Evolutionary conservation across 1,140 invertebrate species (phyloP), one percentile per base, ranked within the genome.

Genomic region (Drosophila mauritiana): DNA sequence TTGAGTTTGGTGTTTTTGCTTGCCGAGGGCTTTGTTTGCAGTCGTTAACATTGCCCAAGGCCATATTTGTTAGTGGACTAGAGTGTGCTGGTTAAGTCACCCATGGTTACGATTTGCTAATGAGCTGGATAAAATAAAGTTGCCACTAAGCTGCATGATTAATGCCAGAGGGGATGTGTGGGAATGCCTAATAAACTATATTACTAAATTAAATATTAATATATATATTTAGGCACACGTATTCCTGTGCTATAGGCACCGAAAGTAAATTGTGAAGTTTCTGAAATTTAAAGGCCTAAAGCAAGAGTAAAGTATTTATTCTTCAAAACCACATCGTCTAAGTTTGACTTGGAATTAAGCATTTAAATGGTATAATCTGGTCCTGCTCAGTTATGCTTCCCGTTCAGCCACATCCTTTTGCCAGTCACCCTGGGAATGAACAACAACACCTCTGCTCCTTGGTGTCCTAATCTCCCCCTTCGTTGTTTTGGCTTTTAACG

Each of bases 401-500:
- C 34, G 52, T 68, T 56, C 57, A 36, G 17, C 64, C 37, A 67
- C 67, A 57, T 6, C 54, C 52, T 52, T 31, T 31, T 10, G 1
- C 0, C 8, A 3, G 65, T 48, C 75, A 67, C 34, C 59, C 39
- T 39, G 40, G 53, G 68, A 62, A 57, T 34, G 61, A 31, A 11
- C 20, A 34, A 45, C 43, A 54, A 57, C 65, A 59, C 53, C 53
- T 69, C 43, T 45, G 42, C 49, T 53, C 42, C 58, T 64, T 56
- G 36, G 52, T 81, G 53, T 57, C 49, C 61, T 78, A 61, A 80
- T 79, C 76, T 65, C n/a, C 55, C 25, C 51, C 68, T 62, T 40
- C 52, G 15, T 53, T 8, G 53, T 49, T 51, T 61, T 69, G 79
- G 61, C 79, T 82, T 78, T 82, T 81, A 72, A 67, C 48, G 56